phyloP scores from a whole-genome alignment of 2,888 invertebrate genomes.

The Rhaphigaster nebulosa region DNA sequence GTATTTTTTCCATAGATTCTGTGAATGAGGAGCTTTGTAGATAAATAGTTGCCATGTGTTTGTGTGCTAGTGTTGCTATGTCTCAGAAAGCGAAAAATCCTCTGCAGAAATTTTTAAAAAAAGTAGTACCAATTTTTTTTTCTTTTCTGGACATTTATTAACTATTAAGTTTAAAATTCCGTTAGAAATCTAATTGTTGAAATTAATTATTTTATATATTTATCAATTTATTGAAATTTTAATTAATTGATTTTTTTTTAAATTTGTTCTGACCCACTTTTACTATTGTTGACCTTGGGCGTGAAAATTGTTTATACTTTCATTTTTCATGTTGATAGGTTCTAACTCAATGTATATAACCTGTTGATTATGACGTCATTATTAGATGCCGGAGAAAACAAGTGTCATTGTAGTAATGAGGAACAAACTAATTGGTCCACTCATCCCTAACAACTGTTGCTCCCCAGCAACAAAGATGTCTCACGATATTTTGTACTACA shows the following conservation, averaged over 20 bases:
- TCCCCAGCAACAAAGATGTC: neutral
- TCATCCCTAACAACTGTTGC: neutral
- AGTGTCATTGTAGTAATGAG: slow-evolving; percentile 34
- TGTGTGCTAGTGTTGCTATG: too few species aligned
- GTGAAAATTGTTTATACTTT: neutral
- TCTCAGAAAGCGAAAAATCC: too few species aligned
- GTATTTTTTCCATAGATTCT: too few species aligned
- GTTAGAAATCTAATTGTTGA: too few species aligned
- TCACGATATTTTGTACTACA: neutral
- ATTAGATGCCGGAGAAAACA: slow-evolving; percentile 10
- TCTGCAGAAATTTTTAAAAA: too few species aligned
- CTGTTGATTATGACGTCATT: neutral
- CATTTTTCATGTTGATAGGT: neutral
- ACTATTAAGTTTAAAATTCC: too few species aligned
- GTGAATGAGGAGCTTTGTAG: too few species aligned
- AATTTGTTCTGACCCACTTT: too few species aligned
- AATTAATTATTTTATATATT: too few species aligned
- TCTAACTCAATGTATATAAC: neutral
- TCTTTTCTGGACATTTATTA: neutral
- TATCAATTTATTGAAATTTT: neutral
- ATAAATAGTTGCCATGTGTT: too few species aligned
- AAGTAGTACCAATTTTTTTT: too few species aligned
- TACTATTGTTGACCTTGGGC: neutral
- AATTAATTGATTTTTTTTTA: neutral
- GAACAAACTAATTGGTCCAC: neutral